Percentiles rank a stretch among this genome's conserved stretches.
Evolutionary conservation across 2,113 vertebrate genomes (phyloP).

Genomic region (Cyprinodon variegatus): DNA sequence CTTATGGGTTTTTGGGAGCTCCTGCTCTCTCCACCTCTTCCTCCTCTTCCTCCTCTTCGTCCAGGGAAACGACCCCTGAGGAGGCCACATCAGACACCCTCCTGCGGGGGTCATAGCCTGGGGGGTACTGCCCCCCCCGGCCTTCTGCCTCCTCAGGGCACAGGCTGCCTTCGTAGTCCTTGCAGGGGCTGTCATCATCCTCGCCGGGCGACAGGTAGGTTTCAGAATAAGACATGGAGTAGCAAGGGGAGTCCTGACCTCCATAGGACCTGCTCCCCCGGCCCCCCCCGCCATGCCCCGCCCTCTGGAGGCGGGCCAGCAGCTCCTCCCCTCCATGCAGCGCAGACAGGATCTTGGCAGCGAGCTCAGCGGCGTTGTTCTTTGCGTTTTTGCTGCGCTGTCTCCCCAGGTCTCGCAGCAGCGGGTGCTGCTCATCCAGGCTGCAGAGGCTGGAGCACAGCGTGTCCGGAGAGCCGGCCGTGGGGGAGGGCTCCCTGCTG

Average conservation of each 20-base stretch:
- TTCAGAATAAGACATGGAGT: constrained; percentile 87
- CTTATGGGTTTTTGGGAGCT: constrained; percentile 69
- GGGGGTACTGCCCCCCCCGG: constrained; percentile 30
- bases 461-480: constrained; percentile 90
- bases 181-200: constrained; percentile 86
- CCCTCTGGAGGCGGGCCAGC: constrained; percentile 85
- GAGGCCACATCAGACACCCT: constrained; percentile 92
- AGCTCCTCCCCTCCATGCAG: constrained; percentile 85
- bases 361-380: constrained; percentile 84
- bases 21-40: constrained; percentile 73
- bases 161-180: constrained; percentile 84
- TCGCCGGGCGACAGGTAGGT: constrained; percentile 88
- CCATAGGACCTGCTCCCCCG: constrained; percentile 78
- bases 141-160: constrained; percentile 64
- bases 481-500: constrained; percentile 88
- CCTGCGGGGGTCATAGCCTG: constrained; percentile 76
- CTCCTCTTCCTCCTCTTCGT: constrained; percentile 87
- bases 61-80: constrained; percentile 92
- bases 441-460: constrained; percentile 96
- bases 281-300: constrained; percentile 74
- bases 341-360: constrained; percentile 89
- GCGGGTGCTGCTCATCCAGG: constrained; percentile 88
- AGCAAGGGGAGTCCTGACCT: constrained; percentile 85
- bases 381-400: constrained; percentile 67
- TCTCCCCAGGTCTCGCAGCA: constrained; percentile 81